Evolutionary conservation across 2,113 vertebrate species (phyloP), one percentile per base, ranked within the genome.

Genomic region (Calyptomena viridis): DNA sequence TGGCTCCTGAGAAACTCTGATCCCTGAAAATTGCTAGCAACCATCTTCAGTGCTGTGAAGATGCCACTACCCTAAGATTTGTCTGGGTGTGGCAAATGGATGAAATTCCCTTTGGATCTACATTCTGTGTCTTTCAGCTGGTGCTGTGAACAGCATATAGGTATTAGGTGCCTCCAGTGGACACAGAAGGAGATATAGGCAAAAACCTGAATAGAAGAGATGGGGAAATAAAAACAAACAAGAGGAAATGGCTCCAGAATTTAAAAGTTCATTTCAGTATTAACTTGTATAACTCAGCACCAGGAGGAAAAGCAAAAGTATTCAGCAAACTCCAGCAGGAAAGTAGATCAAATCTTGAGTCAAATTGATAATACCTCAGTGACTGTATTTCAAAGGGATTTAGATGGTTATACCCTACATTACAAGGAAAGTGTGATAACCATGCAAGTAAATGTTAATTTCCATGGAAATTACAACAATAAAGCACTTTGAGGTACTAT

Each of bases 391-490:
- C 79, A 84, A 55, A 80, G 63, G 67, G 42, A 78, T 88, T 84
- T 95, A 86, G 92, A 47, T 68, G 42, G 59, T 81, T 94, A 63
- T 90, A 80, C 24, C 27, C 86, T 74, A 79, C 69, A 40, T 89
- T 78, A 62, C 59, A 86, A 71, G 13, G 46, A 56, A 90, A 94
- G 37, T 66, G 71, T 85, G 87, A 92, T 95, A 97, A 95, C 60
- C 72, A 40, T 56, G 72, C 79, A 86, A 77, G 92, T 81, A 95
- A 83, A 78, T 81, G 87, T 92, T 96, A 96, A 95, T 97, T 95
- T 97, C 93, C 95, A 95, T 86, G 85, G 93, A 97, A 97, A 97
- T 97, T 97, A 84, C 87, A 92, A 94, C 90, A 95, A 84, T 95
- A 97, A 96, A 97, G 50, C 75, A 96, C 72, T 59, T 83, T 81